These are phyloP conservation scores for Drosophila neutralis DNA, from an alignment of 2,888 invertebrate genomes.

Conservation along the genomic window DNA sequence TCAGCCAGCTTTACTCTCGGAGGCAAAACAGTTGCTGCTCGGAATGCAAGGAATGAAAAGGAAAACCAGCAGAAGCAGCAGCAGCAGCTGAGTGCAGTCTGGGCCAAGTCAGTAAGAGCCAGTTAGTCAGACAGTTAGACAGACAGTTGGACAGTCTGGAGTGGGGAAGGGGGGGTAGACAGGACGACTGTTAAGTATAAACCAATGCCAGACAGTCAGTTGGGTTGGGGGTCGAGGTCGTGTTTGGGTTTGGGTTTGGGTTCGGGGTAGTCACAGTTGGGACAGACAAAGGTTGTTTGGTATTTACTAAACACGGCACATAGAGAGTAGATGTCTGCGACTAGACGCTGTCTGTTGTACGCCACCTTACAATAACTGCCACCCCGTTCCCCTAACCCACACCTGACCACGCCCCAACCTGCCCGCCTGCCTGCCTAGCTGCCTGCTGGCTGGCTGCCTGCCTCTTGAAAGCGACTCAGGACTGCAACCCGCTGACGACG, in stretches of 20 bases:
- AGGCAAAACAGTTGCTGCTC: not conserved
- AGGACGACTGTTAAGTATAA: conserved; percentile 33
- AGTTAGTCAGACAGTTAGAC: conserved; percentile 46
- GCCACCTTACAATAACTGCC: conserved; percentile 46
- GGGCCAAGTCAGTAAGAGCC: conserved; percentile 41
- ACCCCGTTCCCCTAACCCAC: not conserved
- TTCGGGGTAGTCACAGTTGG: conserved; percentile 23
- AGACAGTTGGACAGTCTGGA: conserved; percentile 13
- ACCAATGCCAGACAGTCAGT: conserved; percentile 48
- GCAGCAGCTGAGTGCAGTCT: conserved; percentile 3
- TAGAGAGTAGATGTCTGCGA: conserved; percentile 46
- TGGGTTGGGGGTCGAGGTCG: conserved; percentile 8
- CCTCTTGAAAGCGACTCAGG: conserved; percentile 39
- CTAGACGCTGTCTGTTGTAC: conserved; percentile 57
- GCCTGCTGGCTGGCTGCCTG: not conserved
- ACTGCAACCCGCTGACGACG: conserved; percentile 46
- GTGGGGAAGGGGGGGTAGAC: not conserved
- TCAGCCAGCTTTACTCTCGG: conserved; percentile 2
- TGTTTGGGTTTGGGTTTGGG: not conserved
- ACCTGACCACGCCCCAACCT: conserved; percentile 4
- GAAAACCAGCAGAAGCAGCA: conserved; percentile 20
- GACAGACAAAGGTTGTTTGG: conserved; percentile 56
- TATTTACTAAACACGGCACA: conserved; percentile 46
- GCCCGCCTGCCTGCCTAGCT: not conserved
- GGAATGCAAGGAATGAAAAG: conserved; percentile 10